These are phyloP conservation scores for Listrodromus nycthemerus DNA, from an alignment of 2,888 invertebrate species.

Conservation along the genomic window DNA sequence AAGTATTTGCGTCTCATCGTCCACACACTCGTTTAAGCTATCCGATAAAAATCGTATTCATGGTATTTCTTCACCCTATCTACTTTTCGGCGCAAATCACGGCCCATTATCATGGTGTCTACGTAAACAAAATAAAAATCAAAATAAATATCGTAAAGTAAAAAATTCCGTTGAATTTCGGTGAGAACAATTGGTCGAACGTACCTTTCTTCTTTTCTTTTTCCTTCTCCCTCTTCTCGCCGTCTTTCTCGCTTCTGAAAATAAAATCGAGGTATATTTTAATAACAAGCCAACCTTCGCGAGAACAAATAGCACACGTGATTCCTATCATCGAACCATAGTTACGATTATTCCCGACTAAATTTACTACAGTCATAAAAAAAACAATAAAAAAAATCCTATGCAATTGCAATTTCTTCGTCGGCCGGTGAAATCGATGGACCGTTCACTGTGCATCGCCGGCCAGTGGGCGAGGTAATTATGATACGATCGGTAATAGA, in stretches of 20 bases:
- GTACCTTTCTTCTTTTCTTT: constrained; percentile 82
- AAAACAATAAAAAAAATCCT: constrained; percentile 2
- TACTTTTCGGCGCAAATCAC: no score
- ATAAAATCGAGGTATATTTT: constrained; percentile 35
- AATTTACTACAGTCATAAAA: background rate
- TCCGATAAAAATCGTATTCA: no score
- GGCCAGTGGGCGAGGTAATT: constrained; percentile 1
- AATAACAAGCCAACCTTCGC: background rate
- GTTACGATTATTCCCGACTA: no score
- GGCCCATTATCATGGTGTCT: no score
- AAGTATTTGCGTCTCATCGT: no score
- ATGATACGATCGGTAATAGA: constrained; percentile 13
- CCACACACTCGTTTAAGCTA: no score
- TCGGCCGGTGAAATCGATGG: background rate
- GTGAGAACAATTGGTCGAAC: constrained; percentile 20
- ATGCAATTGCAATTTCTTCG: constrained; percentile 9
- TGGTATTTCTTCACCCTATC: no score
- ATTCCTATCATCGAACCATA: background rate
- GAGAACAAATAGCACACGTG: background rate
- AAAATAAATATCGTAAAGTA: background rate
- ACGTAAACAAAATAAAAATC: background rate
- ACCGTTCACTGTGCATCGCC: background rate
- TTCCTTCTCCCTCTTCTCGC: constrained; percentile 82
- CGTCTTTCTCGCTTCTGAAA: constrained; percentile 80
- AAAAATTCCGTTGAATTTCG: background rate